Conservation (phyloP, 2,888 invertebrate genomes). For the Heliconius cydno region DNA sequence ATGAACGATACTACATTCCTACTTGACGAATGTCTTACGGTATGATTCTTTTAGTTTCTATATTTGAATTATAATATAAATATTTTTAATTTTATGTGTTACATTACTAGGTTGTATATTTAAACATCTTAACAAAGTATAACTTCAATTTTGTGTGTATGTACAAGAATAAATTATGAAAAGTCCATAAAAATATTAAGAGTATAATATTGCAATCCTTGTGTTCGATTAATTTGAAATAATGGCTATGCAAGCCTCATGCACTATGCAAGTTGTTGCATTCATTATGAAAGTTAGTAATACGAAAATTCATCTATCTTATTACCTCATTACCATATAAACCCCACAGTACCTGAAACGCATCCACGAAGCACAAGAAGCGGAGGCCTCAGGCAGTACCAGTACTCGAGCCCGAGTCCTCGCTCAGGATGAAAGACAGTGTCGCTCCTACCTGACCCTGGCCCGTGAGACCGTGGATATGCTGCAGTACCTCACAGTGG, state of each 20-base stretch:
- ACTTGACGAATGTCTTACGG: constrained; percentile 93
- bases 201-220: no score
- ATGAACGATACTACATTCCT: constrained; percentile 99
- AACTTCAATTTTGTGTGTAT: no score
- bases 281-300: no score
- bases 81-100: no score
- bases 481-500: constrained; percentile 97
- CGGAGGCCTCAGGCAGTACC: constrained; percentile 86
- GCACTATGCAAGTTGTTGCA: no score
- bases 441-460: constrained; percentile 93
- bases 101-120: no score
- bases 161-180: no score
- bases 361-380: constrained; percentile 93
- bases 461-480: constrained; percentile 98
- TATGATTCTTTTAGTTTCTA: constrained; percentile 45
- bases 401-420: constrained; percentile 89
- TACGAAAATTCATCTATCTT: neutral
- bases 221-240: no score
- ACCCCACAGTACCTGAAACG: constrained; percentile 89
- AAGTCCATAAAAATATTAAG: no score
- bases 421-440: constrained; percentile 91
- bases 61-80: neutral
- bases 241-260: no score
- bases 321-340: neutral
- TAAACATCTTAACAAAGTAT: no score